These are phyloP conservation scores for Pterocles gutturalis DNA, from an alignment of 2,113 vertebrate genomes.

Conservation along the genomic window DNA sequence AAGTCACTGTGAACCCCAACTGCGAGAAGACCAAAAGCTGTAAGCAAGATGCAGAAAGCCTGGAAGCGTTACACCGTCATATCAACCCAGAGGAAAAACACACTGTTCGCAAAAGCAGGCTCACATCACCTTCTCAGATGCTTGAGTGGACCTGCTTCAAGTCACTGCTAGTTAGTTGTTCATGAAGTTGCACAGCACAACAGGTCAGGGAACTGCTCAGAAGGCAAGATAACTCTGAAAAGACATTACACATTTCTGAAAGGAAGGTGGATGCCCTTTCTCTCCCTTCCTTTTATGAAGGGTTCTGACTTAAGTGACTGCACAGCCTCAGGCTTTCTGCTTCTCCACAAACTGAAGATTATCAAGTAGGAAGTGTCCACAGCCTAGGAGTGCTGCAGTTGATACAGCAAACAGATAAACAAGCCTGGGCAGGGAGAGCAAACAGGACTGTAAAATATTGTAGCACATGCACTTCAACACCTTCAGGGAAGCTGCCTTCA, in stretches of 20 bases:
- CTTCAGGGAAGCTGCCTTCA: neutral
- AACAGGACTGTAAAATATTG: neutral
- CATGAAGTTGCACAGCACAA: neutral
- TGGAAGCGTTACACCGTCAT: neutral
- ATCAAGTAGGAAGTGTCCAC: neutral
- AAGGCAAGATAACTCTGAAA: neutral
- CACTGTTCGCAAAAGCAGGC: accelerated
- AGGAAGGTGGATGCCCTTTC: accelerated
- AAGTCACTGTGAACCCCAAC: neutral
- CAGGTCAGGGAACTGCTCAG: neutral
- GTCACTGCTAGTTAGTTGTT: neutral
- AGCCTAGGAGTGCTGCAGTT: neutral
- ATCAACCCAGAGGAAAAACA: neutral
- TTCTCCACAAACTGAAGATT: neutral
- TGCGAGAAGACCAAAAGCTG: neutral
- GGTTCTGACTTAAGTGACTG: neutral
- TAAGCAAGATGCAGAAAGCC: neutral
- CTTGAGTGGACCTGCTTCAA: neutral
- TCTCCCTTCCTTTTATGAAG: neutral
- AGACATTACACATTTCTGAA: neutral
- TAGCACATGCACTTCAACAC: accelerated
- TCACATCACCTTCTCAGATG: neutral
- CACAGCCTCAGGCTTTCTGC: neutral
- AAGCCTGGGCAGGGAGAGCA: neutral
- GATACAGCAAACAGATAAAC: neutral